Evolutionary conservation across 2,113 vertebrate species (phyloP), one percentile per base, ranked within the genome.

Genomic region (Galeopterus variegatus): DNA sequence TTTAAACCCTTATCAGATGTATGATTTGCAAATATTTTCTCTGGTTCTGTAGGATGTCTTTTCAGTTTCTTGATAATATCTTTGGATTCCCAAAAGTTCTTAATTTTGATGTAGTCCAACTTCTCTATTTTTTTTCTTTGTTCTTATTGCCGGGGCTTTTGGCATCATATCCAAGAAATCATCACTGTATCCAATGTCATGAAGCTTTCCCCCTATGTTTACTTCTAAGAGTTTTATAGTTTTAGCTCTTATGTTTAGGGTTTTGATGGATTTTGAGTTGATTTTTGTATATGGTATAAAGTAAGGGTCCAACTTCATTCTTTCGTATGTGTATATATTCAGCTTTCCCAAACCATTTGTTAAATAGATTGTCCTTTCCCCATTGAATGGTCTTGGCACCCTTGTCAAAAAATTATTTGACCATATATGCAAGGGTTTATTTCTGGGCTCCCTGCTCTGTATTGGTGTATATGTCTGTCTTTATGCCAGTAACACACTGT

Each of bases 181-280:
- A 14, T 82, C 82, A 23, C 52, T 21, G n/a, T n/a, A 60, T 48
- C 31, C 19, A 82, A 24, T 72, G 65, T 72, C 36, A 72, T 48
- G 24, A 92, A 69, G 45, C 31, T 72, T 73, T 76, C 8, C 18
- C 23, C 12, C 41, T 83, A 3, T 82, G 28, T 75, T 92, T 84
- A 83, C 45, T 84, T 58, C 52, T 31, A 41, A 41, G 41, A 41
- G 15, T 87, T 86, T 65, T 26, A 58, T 79, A 70, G 24, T 87
- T 76, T 65, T 76, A 93, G n/a, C 28, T 76, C 58, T 90, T 36
- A 28, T 28, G 6, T 87, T 87, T 87, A 70, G 64, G 24, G 48
- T 81, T 70, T 91, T 60, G 10, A 70, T 87, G 11, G 11, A 93
- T 87, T 60, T 87, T 87, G 36, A 79, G 73, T 69, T 93, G 36